Evolutionary conservation across 2,113 vertebrate species (phyloP), one percentile per base, ranked within the genome.

Genomic region (Sula dactylatra): DNA sequence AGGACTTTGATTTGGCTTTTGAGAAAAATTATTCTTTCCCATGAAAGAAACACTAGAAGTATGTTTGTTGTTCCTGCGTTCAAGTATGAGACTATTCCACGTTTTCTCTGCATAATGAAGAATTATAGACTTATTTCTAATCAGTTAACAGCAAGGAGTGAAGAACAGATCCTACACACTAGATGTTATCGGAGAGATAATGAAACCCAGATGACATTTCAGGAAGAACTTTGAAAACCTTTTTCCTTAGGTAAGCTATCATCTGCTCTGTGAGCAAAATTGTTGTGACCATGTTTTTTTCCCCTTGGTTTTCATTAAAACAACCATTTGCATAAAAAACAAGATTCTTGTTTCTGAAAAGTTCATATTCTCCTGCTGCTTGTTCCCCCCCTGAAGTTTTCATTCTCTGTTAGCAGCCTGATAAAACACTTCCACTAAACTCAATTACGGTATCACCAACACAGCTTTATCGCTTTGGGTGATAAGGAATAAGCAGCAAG

Each of bases 401-500:
- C 58, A 77, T 97, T 89, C 86, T 96, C 94, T 92, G 62, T 84
- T 92, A 90, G 84, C 96, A 95, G 92, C 72, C 49, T 90, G 91
- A 96, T 93, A 96, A 93, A 97, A 97, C 77, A 52, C 82, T 94
- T 97, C 77, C 91, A 83, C 82, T 88, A 93, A 79, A 87, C 92
- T 89, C 90, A 97, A 87, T 97, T 96, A 96, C 79, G 85, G 94
- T 95, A 95, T 96, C 94, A 97, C 90, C 79, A 93, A 86, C 79
- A 94, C 1, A 8, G 66, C 65, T 90, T 97, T 95, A 93, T 96
- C 67, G 9, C 88, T 97, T 95, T 9, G 86, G 90, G 92, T 94
- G 93, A 94, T 93, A 96, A 96, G 78, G 45, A 95, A 90, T 62
- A 94, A 97, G 94, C 82, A 97, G 86, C 86, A 93, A 94, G 72